Conservation (phyloP, 2,888 invertebrate genomes). For the Sepioteuthis lessoniana region DNA sequence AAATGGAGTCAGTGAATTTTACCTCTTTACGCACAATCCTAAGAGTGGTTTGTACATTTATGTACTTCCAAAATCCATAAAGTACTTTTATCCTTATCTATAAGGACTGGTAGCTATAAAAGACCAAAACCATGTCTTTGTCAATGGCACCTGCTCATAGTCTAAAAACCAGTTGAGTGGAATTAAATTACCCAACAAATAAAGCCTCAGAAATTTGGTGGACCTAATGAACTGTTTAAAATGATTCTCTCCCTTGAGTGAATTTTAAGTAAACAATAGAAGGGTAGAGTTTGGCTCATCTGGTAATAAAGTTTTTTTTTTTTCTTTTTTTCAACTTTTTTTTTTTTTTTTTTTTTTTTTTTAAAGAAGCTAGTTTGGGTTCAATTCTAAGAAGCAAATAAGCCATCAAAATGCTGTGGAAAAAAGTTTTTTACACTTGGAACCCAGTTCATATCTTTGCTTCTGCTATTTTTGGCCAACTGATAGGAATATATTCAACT, state of each 20-base stretch:
- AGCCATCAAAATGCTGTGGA: neutral
- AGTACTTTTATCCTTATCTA: neutral
- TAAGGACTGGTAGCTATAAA: too few relatives aligned
- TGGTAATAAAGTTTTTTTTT: neutral
- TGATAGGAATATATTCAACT: neutral
- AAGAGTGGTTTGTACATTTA: too few relatives aligned
- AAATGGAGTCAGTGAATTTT: neutral
- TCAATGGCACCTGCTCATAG: neutral
- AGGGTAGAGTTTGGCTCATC: neutral
- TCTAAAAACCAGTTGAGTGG: neutral
- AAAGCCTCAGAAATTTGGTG: neutral
- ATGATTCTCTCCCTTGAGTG: neutral
- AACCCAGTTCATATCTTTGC: neutral
- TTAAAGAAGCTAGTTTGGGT: neutral
- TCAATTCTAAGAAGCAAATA: neutral
- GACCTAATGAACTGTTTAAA: neutral
- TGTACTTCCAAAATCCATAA: neutral
- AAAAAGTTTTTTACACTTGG: neutral
- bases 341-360: neutral
- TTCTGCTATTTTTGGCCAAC: neutral
- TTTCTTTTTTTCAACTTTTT: neutral
- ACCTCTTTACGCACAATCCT: neutral
- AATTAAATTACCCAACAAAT: neutral
- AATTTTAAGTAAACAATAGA: neutral
- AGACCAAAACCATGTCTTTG: neutral